phyloP scores from a whole-genome alignment of 2,888 invertebrate genomes.

The Drosophila mimetica region DNA sequence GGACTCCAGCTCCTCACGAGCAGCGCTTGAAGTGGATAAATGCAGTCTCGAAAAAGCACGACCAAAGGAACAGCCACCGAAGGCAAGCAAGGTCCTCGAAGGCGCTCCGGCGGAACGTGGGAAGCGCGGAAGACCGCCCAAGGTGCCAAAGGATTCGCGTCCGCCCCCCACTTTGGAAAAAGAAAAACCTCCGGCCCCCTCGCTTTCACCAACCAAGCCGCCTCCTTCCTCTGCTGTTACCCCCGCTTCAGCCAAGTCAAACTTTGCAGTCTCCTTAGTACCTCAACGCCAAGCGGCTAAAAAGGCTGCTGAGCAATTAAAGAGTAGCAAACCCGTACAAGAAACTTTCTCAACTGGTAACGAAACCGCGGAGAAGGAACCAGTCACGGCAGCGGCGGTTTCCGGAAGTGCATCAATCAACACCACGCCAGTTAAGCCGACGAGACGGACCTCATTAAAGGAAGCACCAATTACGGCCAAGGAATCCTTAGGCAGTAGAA shows the following conservation, averaged over 20 bases:
- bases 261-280: constrained; percentile 91
- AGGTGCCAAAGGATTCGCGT: constrained; percentile 67
- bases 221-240: background rate
- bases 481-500: constrained; percentile 41
- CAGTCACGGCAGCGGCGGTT: constrained; percentile 5
- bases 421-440: constrained; percentile 38
- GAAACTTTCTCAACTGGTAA: constrained; percentile 71
- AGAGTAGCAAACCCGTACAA: constrained; percentile 90
- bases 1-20: constrained; percentile 7
- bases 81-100: constrained; percentile 43
- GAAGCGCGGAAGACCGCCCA: constrained; percentile 83
- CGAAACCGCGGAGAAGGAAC: constrained; percentile 49
- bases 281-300: constrained; percentile 96
- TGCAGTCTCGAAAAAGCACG: constrained; percentile 78
- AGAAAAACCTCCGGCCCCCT: constrained; percentile 20
- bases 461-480: constrained; percentile 50
- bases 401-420: constrained; percentile 2
- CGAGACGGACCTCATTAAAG: constrained; percentile 40
- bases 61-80: constrained; percentile 59
- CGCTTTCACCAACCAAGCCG: constrained; percentile 7
- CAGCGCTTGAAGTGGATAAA: constrained; percentile 79
- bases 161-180: constrained; percentile 50
- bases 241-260: constrained; percentile 75
- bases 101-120: constrained; percentile 69
- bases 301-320: constrained; percentile 95